Evolutionary conservation across 2,113 vertebrate species (phyloP), one percentile per base, ranked within the genome.

Genomic region (Rhinolophus ferrumequinum): DNA sequence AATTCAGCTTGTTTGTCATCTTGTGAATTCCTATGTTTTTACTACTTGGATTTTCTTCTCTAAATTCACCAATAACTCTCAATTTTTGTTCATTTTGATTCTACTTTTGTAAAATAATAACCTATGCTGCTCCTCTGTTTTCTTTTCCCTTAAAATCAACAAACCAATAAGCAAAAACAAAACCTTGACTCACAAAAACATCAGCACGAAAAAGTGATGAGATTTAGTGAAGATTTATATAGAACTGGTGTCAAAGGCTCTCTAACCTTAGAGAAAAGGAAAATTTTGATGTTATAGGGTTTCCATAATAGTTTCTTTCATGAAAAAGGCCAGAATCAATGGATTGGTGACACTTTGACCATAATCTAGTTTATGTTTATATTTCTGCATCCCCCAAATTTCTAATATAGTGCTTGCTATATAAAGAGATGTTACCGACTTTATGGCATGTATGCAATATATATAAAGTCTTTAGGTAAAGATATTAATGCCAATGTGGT

Each of bases 1-100:
- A 56, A 44, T 6, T 81, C 67, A 67, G 35, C 26, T 64, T 81
- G 1, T 54, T 58, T 54, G 22, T 75, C 19, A 50, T 28, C 52
- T 81, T 86, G 52, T 33, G 60, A 50, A 64, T 88, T 72, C 24
- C 47, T 92, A 22, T 47, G 24, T 72, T 82, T 66, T 93, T 82
- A 50, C 21, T 64, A n/a, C 35, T 91, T 72, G 13, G 44, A 22
- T n/a, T 87, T 91, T 56, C 66, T 73, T 30, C 35, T 72, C 33
- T 91, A 72, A 83, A 85, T 91, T 69, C 66, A 80, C 50, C 60
- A 87, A 41, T 66, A 44, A 86, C 28, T 15, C 11, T 69, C 3
- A 76, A 58, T 76, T 90, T 95, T 87, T 80, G 88, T 81, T 91
- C 15, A 80, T 80, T 90, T 93, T 44, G 10, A 76, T 60, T 76